Conservation (phyloP, 2,113 vertebrate genomes). For the Clarias macrocephalus region DNA sequence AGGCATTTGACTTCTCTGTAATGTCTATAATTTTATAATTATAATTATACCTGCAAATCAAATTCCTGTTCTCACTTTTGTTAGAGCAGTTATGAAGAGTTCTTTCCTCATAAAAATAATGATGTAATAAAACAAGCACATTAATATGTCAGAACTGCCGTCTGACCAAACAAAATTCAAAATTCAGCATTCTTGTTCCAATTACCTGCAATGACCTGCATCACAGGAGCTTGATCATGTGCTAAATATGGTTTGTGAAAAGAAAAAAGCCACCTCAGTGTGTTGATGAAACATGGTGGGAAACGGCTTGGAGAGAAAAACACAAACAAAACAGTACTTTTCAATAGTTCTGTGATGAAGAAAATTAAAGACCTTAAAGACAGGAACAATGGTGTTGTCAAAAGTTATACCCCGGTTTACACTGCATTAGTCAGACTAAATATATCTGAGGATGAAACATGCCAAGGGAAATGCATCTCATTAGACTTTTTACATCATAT, state of each 20-base stretch:
- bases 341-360: too few relatives aligned
- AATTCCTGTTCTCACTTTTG: too few relatives aligned
- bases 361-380: constrained; percentile 28
- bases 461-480: constrained; percentile 33
- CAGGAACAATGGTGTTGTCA: constrained; percentile 54
- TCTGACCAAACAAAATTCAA: too few relatives aligned
- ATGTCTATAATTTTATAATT: too few relatives aligned
- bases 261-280: not conserved
- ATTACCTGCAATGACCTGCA: not conserved
- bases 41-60: too few relatives aligned
- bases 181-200: too few relatives aligned
- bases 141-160: too few relatives aligned
- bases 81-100: too few relatives aligned
- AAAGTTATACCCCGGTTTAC: constrained; percentile 54
- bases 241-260: not conserved
- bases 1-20: too few relatives aligned
- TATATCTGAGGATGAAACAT: constrained; percentile 34
- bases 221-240: not conserved
- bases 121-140: too few relatives aligned
- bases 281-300: too few relatives aligned
- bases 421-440: constrained; percentile 61
- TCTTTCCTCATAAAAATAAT: not conserved
- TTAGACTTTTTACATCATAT: constrained; percentile 26
- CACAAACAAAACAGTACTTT: too few relatives aligned
- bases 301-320: not conserved